Conservation (phyloP, 2,888 invertebrate genomes). For the Thereva nobilitata region DNA sequence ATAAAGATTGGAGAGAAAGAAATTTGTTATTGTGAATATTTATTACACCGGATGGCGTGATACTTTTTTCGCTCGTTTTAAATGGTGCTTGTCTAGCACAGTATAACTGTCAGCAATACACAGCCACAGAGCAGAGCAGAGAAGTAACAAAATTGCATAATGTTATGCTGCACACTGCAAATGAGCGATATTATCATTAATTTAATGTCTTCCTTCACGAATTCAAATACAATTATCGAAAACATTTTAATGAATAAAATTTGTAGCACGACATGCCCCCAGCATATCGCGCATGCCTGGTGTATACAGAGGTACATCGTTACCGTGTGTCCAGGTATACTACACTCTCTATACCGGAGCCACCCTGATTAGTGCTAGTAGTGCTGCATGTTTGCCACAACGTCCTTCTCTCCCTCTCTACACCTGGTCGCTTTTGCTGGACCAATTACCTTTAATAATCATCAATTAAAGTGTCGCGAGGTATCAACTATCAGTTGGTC, state of each 20-base stretch:
- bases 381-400: too few relatives aligned
- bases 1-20: too few relatives aligned
- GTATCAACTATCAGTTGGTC: constrained; percentile 12
- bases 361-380: too few relatives aligned
- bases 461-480: constrained; percentile 38
- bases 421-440: constrained; percentile 29
- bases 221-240: constrained; percentile 30
- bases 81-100: too few relatives aligned
- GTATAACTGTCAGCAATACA: too few relatives aligned
- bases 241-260: constrained; percentile 27
- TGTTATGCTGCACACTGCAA: background rate
- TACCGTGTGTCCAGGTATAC: background rate
- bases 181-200: constrained; percentile 30
- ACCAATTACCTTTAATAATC: constrained; percentile 40
- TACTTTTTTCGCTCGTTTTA: too few relatives aligned
- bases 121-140: too few relatives aligned
- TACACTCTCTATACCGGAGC: background rate
- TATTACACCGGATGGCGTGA: too few relatives aligned
- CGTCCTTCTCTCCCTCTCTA: background rate
- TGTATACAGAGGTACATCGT: background rate
- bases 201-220: constrained; percentile 24
- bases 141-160: constrained; percentile 14
- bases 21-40: too few relatives aligned
- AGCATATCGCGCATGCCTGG: constrained; percentile 11
- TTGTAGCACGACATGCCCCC: constrained; percentile 22